Evolutionary conservation across 2,888 invertebrate genomes (phyloP), one percentile per base, ranked within the genome.

Genomic region (Ctena decussata): DNA sequence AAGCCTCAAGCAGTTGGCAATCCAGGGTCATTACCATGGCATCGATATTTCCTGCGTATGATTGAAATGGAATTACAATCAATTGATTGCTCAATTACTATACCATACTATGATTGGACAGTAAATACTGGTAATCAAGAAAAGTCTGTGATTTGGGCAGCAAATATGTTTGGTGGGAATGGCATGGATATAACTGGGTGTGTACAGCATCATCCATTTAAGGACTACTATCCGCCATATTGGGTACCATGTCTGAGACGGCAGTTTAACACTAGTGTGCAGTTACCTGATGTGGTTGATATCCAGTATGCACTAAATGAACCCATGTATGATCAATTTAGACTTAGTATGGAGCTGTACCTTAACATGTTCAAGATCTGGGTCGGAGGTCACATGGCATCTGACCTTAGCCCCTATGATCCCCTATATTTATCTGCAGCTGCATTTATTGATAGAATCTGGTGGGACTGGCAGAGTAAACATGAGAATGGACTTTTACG

Each of bases 51-150:
- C 85, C 82, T 95, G 72, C 88, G 93, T 6, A 83, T 89, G 46
- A 91, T 95, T 46, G 95, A 95, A 82, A 91, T 90, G 73, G 89
- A 91, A 24, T 75, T 95, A 32, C 94, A 94, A 82, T 89, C 91
- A 35, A 86, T 91, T 37, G 93, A 94, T 80, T 95, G 95, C 82
- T 89, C 92, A 2, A 85, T 95, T n/a, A 91, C 94, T 0, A 94
- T 95, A 72, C 95, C 95, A 0, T 95, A 95, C 80, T 95, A 93
- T 89, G 95, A 95, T 85, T 95, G 95, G 95, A 95, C 95, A 32
- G 80, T 94, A 37, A 95, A 95, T 89, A 92, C 92, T 24, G 95
- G 95, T 0, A 88, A 89, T 32, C 89, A 94, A 30, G 86, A 91
- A 37, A 92, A 89, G 30, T 93, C 95, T 0, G 80, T 91, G 6